A percentile compares a stretch with the other conserved stretches of the same genome.
Evolutionary conservation across 2,113 vertebrate species (phyloP).

Genomic region (Lonchura striata): DNA sequence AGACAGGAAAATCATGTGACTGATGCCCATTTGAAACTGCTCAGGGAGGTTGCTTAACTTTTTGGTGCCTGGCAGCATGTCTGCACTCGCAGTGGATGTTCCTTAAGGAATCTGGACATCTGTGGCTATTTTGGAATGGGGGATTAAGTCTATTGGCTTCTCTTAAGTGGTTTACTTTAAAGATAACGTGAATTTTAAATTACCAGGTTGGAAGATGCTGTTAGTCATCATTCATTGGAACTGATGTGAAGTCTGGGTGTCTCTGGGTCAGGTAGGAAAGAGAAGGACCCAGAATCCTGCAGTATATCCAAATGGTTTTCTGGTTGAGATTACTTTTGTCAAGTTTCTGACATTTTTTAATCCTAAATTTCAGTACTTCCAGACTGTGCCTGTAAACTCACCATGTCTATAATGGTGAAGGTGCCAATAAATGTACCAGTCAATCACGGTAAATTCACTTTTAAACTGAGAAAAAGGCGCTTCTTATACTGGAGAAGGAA

Average conservation of each 20-base stretch:
- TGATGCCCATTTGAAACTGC: neutral
- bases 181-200: neutral
- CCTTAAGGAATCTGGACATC: neutral
- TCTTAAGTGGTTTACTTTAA: neutral
- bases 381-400: conserved; percentile 48
- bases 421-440: conserved; percentile 19
- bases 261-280: neutral
- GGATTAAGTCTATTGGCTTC: conserved; percentile 4
- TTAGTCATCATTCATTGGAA: neutral
- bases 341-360: conserved; percentile 11
- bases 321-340: neutral
- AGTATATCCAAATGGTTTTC: neutral
- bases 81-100: neutral
- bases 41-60: neutral
- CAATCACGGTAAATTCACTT: conserved; percentile 4
- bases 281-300: neutral
- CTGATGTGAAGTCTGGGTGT: neutral
- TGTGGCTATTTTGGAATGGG: neutral
- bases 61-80: conserved; percentile 24
- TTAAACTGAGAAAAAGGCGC: neutral
- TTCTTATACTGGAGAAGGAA: neutral
- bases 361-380: conserved; percentile 29
- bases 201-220: neutral
- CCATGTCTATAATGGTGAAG: conserved; percentile 48
- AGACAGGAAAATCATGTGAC: neutral